These are phyloP conservation scores for Cydia strobilella DNA, from an alignment of 1,140 invertebrate genomes.

Conservation along the genomic window DNA sequence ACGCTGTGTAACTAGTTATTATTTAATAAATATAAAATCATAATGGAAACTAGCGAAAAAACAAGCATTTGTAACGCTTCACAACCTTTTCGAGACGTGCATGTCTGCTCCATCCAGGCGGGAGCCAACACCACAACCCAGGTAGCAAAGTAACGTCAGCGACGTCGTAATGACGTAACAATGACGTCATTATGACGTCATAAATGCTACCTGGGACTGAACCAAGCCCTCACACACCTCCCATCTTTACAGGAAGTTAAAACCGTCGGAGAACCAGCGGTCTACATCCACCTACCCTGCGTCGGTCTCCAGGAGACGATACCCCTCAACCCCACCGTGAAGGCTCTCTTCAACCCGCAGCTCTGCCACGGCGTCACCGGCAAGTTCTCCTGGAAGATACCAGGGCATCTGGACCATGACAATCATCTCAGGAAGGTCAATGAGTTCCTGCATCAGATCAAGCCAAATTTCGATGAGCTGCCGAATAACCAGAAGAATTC, in stretches of 20 bases:
- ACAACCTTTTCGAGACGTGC: neutral
- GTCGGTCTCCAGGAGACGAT: slow-evolving; percentile 58
- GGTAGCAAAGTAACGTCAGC: too few species aligned
- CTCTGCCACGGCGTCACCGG: slow-evolving; percentile 45
- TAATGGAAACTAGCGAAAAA: neutral
- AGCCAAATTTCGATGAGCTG: slow-evolving; percentile 51
- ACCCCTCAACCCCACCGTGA: slow-evolving; percentile 48
- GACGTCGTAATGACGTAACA: too few species aligned
- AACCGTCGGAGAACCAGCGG: slow-evolving; percentile 42
- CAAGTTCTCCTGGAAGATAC: slow-evolving; percentile 56
- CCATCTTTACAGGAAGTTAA: slow-evolving; percentile 60
- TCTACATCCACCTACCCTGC: slow-evolving; percentile 58
- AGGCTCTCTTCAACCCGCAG: slow-evolving; percentile 52
- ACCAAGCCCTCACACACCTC: neutral
- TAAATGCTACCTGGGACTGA: too few species aligned
- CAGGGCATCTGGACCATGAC: slow-evolving; percentile 59
- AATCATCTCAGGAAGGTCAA: slow-evolving; percentile 56
- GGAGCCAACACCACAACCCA: too few species aligned
- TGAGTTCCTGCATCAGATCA: slow-evolving; percentile 50
- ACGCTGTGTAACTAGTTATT: neutral
- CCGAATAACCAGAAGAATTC: slow-evolving; percentile 64
- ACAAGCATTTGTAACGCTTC: neutral
- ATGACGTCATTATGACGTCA: too few species aligned
- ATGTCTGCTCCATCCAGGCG: too few species aligned
- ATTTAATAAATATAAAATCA: neutral